Conservation (phyloP, 2,797 vertebrate genomes). For the Hypotaenidia philippensis region DNA sequence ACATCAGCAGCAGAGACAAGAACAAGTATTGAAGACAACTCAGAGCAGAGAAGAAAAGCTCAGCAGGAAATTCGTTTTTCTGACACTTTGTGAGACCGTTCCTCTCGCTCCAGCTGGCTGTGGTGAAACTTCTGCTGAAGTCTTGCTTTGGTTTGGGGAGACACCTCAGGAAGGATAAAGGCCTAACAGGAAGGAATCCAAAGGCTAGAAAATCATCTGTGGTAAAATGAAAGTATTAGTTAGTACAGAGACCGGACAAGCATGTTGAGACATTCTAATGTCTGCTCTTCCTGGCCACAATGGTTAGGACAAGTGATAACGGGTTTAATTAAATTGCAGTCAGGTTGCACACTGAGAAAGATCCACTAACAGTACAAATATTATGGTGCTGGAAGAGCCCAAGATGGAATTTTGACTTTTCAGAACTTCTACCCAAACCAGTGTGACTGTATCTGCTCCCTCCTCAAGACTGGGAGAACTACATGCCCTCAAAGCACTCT, state of each 20-base stretch:
- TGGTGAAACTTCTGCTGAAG: neutral
- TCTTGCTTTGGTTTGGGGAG: neutral
- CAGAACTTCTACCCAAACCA: neutral
- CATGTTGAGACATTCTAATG: neutral
- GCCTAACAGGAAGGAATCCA: neutral
- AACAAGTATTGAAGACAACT: neutral
- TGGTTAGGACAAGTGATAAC: neutral
- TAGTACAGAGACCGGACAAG: neutral
- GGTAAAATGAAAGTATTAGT: neutral
- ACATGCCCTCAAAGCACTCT: neutral
- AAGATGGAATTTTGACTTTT: neutral
- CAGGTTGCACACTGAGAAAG: neutral
- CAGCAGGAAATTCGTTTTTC: neutral
- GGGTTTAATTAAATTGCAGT: neutral
- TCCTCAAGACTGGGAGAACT: neutral
- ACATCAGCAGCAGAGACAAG: neutral
- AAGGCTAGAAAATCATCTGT: constrained; percentile 32
- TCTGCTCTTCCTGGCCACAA: neutral
- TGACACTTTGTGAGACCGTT: neutral
- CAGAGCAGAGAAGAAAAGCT: neutral
- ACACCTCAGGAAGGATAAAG: neutral
- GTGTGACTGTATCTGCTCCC: neutral
- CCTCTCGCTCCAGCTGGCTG: neutral
- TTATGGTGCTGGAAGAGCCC: neutral
- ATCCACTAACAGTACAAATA: neutral